Percentiles rank a stretch among this genome's conserved stretches.
phyloP scores from a whole-genome alignment of 2,797 vertebrate species.

The Alosa sapidissima region DNA sequence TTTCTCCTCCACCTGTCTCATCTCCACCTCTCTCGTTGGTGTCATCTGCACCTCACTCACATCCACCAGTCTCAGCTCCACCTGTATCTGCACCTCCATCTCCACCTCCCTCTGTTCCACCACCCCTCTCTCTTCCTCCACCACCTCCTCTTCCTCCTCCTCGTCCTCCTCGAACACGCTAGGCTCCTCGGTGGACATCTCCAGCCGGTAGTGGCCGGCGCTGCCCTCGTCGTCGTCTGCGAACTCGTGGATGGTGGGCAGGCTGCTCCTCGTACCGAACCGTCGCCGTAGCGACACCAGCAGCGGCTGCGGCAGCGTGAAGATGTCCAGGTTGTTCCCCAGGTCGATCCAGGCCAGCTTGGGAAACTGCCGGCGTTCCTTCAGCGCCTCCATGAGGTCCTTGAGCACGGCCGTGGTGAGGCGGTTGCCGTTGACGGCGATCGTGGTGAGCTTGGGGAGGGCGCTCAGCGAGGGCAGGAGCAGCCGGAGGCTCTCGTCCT shows the following conservation, averaged over 20 bases:
- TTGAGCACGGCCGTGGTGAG: conserved; percentile 78
- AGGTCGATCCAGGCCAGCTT: conserved; percentile 87
- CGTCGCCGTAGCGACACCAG: conserved; percentile 84
- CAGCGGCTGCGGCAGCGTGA: conserved; percentile 86
- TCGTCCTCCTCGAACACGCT: conserved; percentile 71
- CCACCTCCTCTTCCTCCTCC: conserved; percentile 48
- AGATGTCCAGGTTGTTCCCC: conserved; percentile 88
- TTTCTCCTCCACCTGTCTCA: neutral
- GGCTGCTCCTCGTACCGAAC: conserved; percentile 82
- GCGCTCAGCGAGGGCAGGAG: conserved; percentile 80
- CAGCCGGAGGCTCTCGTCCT: conserved; percentile 75
- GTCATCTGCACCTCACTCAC: neutral
- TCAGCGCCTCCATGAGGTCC: conserved; percentile 83
- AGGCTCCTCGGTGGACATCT: conserved; percentile 70
- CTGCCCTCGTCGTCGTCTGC: conserved; percentile 40
- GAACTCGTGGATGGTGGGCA: conserved; percentile 86
- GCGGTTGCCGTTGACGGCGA: conserved; percentile 86
- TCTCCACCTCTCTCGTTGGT: neutral
- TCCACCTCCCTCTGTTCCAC: neutral
- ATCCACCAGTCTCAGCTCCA: neutral
- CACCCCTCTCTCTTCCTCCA: conserved; percentile 37
- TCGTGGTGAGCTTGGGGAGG: conserved; percentile 79
- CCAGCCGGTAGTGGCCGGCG: conserved; percentile 65
- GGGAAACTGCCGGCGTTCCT: conserved; percentile 81
- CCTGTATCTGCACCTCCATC: neutral